These are phyloP conservation scores for Lamellibrachia columna DNA, from an alignment of 2,888 invertebrate genomes.

Conservation along the genomic window DNA sequence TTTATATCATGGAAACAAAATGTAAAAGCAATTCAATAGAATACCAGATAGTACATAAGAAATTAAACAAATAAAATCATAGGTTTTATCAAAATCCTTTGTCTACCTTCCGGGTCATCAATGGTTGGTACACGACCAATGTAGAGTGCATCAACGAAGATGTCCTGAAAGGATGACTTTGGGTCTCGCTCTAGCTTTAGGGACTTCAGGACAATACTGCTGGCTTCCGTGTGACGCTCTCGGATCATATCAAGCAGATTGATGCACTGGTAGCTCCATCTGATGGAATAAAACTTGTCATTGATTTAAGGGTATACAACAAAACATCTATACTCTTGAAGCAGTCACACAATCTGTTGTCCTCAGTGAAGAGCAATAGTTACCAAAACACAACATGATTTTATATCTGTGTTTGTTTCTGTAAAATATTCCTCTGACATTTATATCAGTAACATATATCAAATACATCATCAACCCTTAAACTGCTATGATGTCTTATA, in stretches of 20 bases:
- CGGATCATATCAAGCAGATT: background rate
- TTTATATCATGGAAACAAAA: background rate
- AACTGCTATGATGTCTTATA: background rate
- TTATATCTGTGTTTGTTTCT: background rate
- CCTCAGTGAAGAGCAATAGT: background rate
- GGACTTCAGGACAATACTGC: background rate
- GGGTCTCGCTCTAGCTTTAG: background rate
- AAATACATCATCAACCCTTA: background rate
- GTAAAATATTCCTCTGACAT: background rate
- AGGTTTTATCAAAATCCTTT: background rate
- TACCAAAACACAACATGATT: background rate
- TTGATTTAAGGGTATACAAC: background rate
- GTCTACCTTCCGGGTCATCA: background rate
- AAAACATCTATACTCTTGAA: background rate
- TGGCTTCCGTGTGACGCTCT: background rate
- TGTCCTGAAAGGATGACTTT: background rate
- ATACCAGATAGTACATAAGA: background rate
- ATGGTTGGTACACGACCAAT: background rate
- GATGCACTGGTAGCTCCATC: background rate
- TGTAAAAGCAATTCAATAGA: background rate
- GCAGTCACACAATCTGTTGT: background rate
- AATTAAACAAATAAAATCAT: background rate
- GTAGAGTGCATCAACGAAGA: background rate
- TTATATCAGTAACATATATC: background rate
- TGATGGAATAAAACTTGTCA: background rate